phyloP scores from a whole-genome alignment of 2,888 invertebrate species.

The Carterocephalus palaemon region DNA sequence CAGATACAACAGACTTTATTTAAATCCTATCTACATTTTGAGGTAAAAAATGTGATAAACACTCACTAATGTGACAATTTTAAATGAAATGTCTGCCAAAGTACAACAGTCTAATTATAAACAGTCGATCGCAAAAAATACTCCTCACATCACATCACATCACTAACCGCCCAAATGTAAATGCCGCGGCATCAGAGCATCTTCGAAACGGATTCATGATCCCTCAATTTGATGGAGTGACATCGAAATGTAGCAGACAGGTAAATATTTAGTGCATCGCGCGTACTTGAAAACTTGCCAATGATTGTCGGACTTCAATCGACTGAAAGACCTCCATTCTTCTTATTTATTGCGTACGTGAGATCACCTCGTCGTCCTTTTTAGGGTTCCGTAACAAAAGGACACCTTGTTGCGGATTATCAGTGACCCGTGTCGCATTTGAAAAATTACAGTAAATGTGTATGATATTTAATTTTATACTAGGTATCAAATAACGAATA shows the following conservation, averaged over 20 bases:
- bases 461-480: too few relatives aligned
- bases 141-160: conserved; percentile 40
- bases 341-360: conserved; percentile 55
- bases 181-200: conserved; percentile 40
- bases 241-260: conserved; percentile 57
- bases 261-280: conserved; percentile 69
- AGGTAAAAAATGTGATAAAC: conserved; percentile 45
- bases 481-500: too few relatives aligned
- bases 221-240: conserved; percentile 47
- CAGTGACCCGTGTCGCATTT: too few relatives aligned
- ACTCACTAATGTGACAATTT: conserved; percentile 45
- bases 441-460: too few relatives aligned
- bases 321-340: conserved; percentile 55
- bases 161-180: conserved; percentile 49
- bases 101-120: conserved; percentile 58
- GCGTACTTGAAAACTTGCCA: conserved; percentile 70
- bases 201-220: conserved; percentile 34
- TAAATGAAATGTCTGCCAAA: conserved; percentile 60
- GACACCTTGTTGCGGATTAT: not conserved
- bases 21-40: conserved; percentile 30
- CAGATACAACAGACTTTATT: conserved; percentile 28
- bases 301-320: conserved; percentile 70
- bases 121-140: conserved; percentile 49
- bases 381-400: not conserved
- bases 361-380: conserved; percentile 48